Evolutionary conservation across 2,797 vertebrate species (phyloP).

Genomic region (Gila robusta): DNA sequence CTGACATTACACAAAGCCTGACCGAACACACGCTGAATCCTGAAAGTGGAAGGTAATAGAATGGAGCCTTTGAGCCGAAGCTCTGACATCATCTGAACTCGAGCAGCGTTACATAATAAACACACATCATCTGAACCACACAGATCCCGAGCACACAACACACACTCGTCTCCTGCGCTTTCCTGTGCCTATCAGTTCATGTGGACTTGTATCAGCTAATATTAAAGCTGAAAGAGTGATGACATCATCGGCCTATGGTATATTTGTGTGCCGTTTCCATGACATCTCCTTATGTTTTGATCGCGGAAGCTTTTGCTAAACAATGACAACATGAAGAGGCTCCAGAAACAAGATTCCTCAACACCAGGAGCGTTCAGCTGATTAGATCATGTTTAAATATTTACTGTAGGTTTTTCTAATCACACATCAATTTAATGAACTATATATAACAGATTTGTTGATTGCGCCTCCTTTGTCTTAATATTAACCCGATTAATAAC

Average conservation of each 20-base stretch:
- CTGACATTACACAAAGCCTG: not conserved
- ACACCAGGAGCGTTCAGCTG: not conserved
- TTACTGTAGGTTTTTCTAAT: not conserved
- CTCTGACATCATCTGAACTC: conserved; percentile 48
- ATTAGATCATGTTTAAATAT: not conserved
- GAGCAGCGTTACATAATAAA: conserved; percentile 47
- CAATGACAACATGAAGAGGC: conserved; percentile 11
- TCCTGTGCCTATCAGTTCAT: not conserved
- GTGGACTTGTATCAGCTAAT: conserved; percentile 2
- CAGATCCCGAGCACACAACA: conserved; percentile 20
- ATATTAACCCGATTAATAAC: not conserved
- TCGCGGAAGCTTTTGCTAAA: conserved; percentile 35
- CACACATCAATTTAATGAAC: not conserved
- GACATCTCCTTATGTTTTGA: conserved; percentile 7
- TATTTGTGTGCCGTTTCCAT: not conserved
- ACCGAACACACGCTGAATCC: conserved; percentile 6
- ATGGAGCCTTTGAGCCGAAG: conserved; percentile 37
- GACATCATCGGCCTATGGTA: conserved; percentile 17
- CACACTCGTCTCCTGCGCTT: conserved; percentile 1
- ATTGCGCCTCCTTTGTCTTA: not conserved
- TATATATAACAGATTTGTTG: not conserved
- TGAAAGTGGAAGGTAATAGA: conserved; percentile 19
- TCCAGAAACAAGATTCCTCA: not conserved
- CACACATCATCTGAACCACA: conserved; percentile 37
- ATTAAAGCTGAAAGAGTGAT: conserved; percentile 4